Conservation (phyloP, 2,888 invertebrate genomes). For the Coenonympha arcania region DNA sequence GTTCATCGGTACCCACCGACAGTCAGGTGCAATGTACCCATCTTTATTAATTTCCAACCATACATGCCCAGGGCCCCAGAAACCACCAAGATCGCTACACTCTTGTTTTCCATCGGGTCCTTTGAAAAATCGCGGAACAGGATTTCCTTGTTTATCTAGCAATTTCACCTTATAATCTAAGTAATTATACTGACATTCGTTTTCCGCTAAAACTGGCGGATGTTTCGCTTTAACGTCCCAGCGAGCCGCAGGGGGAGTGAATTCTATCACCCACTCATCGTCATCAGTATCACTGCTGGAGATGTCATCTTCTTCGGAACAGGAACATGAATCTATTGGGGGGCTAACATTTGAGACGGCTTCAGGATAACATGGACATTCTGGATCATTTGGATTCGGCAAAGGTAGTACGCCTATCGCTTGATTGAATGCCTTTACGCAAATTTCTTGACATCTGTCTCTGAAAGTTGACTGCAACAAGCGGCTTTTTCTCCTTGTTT, state of each 20-base stretch:
- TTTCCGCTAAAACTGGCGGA: slow-evolving; percentile 39
- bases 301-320: slow-evolving; percentile 53
- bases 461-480: slow-evolving; percentile 61
- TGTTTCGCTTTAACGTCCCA: slow-evolving; percentile 60
- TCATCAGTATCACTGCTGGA: slow-evolving; percentile 61
- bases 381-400: slow-evolving; percentile 55
- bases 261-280: slow-evolving; percentile 65
- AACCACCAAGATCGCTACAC: slow-evolving; percentile 66
- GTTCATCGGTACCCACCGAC: slow-evolving; percentile 61
- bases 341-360: slow-evolving; percentile 35
- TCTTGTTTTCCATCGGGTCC: slow-evolving; percentile 60
- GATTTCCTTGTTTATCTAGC: slow-evolving; percentile 58
- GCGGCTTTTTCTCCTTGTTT: slow-evolving; percentile 57
- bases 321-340: slow-evolving; percentile 61
- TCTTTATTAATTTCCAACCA: slow-evolving; percentile 67
- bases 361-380: slow-evolving; percentile 54
- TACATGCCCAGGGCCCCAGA: slow-evolving; percentile 49
- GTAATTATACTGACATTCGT: slow-evolving; percentile 56
- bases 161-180: slow-evolving; percentile 64
- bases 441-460: slow-evolving; percentile 66
- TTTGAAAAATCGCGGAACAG: slow-evolving; percentile 57
- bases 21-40: slow-evolving; percentile 61
- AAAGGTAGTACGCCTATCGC: slow-evolving; percentile 59
- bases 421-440: slow-evolving; percentile 66
- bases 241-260: slow-evolving; percentile 57